Evolutionary conservation across 2,888 invertebrate species (phyloP).

Genomic region (Miltochrista miniata): DNA sequence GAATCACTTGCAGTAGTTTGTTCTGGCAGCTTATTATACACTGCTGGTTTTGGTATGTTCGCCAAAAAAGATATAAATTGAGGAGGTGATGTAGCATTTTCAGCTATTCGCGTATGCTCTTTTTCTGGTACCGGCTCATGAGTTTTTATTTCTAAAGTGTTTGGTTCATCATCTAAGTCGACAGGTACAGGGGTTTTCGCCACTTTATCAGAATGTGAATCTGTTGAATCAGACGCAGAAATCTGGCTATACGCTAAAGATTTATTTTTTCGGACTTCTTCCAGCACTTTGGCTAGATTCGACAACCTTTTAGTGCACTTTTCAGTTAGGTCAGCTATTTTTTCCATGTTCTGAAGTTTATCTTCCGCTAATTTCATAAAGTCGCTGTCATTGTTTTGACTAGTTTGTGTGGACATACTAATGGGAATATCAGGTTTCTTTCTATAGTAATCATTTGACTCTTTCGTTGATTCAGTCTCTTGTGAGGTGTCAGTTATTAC

Average conservation of each 20-base stretch:
- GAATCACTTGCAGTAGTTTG: conserved; percentile 8
- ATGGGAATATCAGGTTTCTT: conserved; percentile 38
- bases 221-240: conserved; percentile 60
- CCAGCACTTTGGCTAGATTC: conserved; percentile 73
- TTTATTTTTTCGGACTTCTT: conserved; percentile 77
- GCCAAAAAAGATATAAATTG: conserved; percentile 54
- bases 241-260: conserved; percentile 68
- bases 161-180: conserved; percentile 22
- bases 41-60: conserved; percentile 63
- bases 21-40: conserved; percentile 33
- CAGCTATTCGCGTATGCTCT: conserved; percentile 16
- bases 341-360: conserved; percentile 77
- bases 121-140: conserved; percentile 20
- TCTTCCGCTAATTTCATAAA: conserved; percentile 69
- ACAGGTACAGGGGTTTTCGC: conserved; percentile 15
- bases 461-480: conserved; percentile 43
- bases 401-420: conserved; percentile 67
- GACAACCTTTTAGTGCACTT: conserved; percentile 76
- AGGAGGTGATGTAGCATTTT: conserved; percentile 19
- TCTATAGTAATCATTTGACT: conserved; percentile 21
- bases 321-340: conserved; percentile 76
- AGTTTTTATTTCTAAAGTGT: conserved; percentile 25
- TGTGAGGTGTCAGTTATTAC: conserved; percentile 41
- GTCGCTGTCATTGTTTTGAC: conserved; percentile 54
- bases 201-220: conserved; percentile 58